Evolutionary conservation across 2,113 vertebrate genomes (phyloP), one percentile per base, ranked within the genome.

Genomic region (Nematolebias whitei): DNA sequence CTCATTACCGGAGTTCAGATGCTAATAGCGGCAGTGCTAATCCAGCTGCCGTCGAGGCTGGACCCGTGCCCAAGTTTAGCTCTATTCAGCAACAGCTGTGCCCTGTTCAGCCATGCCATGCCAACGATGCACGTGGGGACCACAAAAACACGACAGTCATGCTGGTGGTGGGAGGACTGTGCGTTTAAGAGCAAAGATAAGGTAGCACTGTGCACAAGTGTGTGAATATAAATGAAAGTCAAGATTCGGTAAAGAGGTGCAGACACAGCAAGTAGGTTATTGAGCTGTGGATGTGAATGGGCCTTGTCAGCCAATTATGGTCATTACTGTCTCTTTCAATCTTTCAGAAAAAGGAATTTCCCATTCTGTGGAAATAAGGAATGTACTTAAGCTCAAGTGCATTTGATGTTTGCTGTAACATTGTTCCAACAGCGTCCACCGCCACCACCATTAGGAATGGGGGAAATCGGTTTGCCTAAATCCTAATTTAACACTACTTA

Each of bases 1-100:
- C 87, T 86, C 63, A 87, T 90, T 90, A 90, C 87, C 79, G 78
- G 79, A 87, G 86, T 87, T 90, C 89, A 91, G 79, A 85, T 85
- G 88, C 85, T 90, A 90, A 90, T 88, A 78, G 81, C 69, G 76
- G 64, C 76, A 58, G 67, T 60, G 79, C 83, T 90, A 90, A 90
- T 90, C 87, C 88, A 90, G 90, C 88, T 88, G 89, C 75, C 12
- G 75, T 83, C 76, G 43, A 80, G 53, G 60, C 73, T 90, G 88
- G 84, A 80, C 70, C 35, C 0, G 29, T 85, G 84, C 81, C 85
- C 75, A 20, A 39, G 72, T 72, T 74, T 44, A n/a, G 65, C 79
- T 76, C 71, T 64, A 63, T 74, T 79, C 52, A 5, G 63, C 38
- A 76, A 80, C 88, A 90, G 89, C 87, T 90, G 88, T 68, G 73